Evolutionary conservation across 2,888 invertebrate genomes (phyloP), one percentile per base, ranked within the genome.

Genomic region (Willowsia nigromaculata): DNA sequence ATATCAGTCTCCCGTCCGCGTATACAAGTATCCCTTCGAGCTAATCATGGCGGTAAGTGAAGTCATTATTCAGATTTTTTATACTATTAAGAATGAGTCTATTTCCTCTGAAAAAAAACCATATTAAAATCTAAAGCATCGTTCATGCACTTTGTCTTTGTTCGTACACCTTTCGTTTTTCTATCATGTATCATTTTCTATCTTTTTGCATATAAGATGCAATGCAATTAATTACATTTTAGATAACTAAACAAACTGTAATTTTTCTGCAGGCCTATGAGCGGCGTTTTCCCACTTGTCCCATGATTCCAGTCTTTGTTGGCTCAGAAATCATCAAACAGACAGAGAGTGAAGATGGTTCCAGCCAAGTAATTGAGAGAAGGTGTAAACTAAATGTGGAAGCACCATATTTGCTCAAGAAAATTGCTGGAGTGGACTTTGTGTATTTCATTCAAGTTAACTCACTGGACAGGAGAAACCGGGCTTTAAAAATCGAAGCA

Each of bases 11-110:
- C 98, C 98, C 93, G 96, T 98, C 83, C 96, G 98, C 95, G 97
- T 99, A 93, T 99, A 98, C 95, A 98, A 98, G 94, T 96, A 97
- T 94, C 97, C 98, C 81, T 99, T 99, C 94, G 98, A 98, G 94
- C 95, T 99, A 94, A 98, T 98, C 93, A 98, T 99, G 98, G 96
- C 97, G 95, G 98, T 98, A 94, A 96, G 97, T n/a, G n/a, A n/a
- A n/a, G n/a, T n/a, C n/a, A n/a, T n/a, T n/a, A n/a, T n/a, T n/a
- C n/a, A n/a, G n/a, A n/a, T 96, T 1, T 47, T 18, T 62, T 85
- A 22, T 86, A 53, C 2, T 88, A 11, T 62, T 59, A 50, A 56
- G 2, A 22, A 56, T 22, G 18, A 56, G 18, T 56, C 15, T 40
- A 7, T 40, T 40, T 40, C 40, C 11, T 7, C 40, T 40, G 40